A percentile compares a stretch with the other conserved stretches of the same genome.
phyloP scores from a whole-genome alignment of 2,888 invertebrate genomes.

The Limnephilus rhombicus region DNA sequence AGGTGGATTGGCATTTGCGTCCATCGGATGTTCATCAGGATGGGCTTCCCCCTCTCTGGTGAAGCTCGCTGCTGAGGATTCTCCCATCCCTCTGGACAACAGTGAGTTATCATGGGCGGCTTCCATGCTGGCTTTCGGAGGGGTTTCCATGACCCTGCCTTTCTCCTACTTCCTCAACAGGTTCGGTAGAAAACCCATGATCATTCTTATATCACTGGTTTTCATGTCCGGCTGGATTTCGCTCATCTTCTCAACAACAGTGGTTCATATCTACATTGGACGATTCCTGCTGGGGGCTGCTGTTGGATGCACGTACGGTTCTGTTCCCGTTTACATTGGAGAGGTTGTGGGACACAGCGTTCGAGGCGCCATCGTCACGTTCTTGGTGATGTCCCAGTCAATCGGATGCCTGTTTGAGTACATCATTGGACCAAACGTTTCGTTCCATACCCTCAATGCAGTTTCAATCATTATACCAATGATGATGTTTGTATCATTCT shows the following conservation, averaged over 20 bases:
- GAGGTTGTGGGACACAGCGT: conserved; percentile 62
- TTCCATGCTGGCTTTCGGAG: conserved; percentile 63
- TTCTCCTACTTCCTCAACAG: conserved; percentile 64
- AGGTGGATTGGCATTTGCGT: conserved; percentile 63
- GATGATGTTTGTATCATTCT: conserved; percentile 58
- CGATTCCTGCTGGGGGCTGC: conserved; percentile 62
- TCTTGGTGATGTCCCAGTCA: conserved; percentile 57
- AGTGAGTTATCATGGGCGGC: conserved; percentile 64
- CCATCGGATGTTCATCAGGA: conserved; percentile 61
- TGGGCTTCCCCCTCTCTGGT: conserved; percentile 65
- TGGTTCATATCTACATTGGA: conserved; percentile 61
- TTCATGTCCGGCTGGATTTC: conserved; percentile 62
- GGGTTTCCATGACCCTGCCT: conserved; percentile 61
- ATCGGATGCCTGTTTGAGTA: conserved; percentile 57
- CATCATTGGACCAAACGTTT: conserved; percentile 59
- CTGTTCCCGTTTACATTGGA: conserved; percentile 64
- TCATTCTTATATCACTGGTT: conserved; percentile 55
- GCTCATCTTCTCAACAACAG: conserved; percentile 57
- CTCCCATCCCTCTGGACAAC: conserved; percentile 57
- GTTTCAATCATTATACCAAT: conserved; percentile 59
- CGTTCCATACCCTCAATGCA: conserved; percentile 60
- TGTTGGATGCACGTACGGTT: conserved; percentile 62
- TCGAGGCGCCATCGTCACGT: conserved; percentile 62
- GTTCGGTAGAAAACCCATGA: conserved; percentile 63
- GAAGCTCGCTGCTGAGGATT: conserved; percentile 60